A percentile compares a stretch with the other conserved stretches of the same genome.
phyloP scores from a whole-genome alignment of 2,888 invertebrate species.

The Drosophila anomalipes region DNA sequence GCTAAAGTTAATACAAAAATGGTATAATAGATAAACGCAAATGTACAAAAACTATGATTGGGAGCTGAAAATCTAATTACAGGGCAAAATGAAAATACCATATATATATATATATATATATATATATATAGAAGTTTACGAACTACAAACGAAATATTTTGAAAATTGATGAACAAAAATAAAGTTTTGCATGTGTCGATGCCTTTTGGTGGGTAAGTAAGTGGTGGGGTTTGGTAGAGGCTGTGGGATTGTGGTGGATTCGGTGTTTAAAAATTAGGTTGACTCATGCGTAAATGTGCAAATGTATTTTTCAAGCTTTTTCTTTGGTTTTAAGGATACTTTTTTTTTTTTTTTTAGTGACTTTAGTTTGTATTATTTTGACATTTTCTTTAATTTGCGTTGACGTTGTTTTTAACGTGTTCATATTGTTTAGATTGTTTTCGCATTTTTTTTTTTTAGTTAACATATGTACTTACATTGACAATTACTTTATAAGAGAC shows the following conservation, averaged over 20 bases:
- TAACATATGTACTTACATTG: conserved; percentile 76
- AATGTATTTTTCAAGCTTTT: conserved; percentile 85
- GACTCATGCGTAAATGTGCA: conserved; percentile 86
- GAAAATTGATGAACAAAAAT: conserved; percentile 26
- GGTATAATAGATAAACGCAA: conserved; percentile 44
- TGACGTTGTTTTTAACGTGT: conserved; percentile 50
- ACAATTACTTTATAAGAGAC: conserved; percentile 75
- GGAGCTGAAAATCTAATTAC: conserved; percentile 56
- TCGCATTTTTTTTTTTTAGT: conserved; percentile 39
- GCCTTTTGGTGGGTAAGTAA: conserved; percentile 24
- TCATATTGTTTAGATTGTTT: conserved; percentile 42
- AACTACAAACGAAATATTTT: conserved; percentile 59
- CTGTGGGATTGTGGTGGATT: conserved; percentile 32
- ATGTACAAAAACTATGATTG: conserved; percentile 45
- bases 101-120: conserved; percentile 1
- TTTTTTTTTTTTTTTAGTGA: conserved; percentile 28
- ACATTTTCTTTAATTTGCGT: conserved; percentile 51
- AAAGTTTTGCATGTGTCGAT: conserved; percentile 50
- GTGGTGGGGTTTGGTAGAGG: conserved; percentile 12
- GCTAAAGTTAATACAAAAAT: conserved; percentile 58
- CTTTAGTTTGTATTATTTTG: conserved; percentile 42
- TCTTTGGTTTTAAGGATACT: conserved; percentile 37
- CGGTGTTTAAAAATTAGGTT: conserved; percentile 80
- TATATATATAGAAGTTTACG: not conserved
- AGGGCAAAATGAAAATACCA: conserved; percentile 48